Evolutionary conservation across 2,113 vertebrate genomes (phyloP).

Genomic region (Albula goreensis): DNA sequence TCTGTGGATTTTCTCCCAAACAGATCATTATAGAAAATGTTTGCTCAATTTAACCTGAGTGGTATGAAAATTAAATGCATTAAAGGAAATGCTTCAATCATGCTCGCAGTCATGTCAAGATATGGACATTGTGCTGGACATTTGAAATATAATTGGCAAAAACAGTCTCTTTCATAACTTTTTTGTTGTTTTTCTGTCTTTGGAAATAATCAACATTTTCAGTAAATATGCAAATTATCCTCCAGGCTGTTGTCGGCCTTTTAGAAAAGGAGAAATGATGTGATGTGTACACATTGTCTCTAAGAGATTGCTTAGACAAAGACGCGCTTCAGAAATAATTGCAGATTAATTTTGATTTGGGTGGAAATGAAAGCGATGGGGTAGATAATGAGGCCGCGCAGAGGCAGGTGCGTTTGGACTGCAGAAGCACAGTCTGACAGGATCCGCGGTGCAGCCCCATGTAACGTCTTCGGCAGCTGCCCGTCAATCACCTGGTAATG

Average conservation of each 20-base stretch:
- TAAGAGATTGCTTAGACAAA: slow-evolving; percentile 3
- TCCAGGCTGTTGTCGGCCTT: slow-evolving; percentile 5
- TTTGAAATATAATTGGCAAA: not conserved
- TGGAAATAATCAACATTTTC: slow-evolving; percentile 8
- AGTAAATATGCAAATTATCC: not conserved
- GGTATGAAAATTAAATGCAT: not conserved
- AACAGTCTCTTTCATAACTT: not conserved
- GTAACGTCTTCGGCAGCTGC: not conserved
- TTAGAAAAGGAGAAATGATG: slow-evolving; percentile 14
- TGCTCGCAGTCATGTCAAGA: slow-evolving; percentile 13
- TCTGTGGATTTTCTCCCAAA: not conserved
- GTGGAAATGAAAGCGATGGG: slow-evolving; percentile 17
- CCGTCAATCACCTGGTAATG: slow-evolving; percentile 34
- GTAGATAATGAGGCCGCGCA: slow-evolving; percentile 3
- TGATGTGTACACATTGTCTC: not conserved
- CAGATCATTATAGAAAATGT: slow-evolving; percentile 9
- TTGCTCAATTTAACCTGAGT: slow-evolving; percentile 24
- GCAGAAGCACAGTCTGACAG: not conserved
- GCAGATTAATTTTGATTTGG: slow-evolving; percentile 16
- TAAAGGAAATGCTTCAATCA: slow-evolving; percentile 14
- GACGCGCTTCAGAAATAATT: slow-evolving; percentile 9
- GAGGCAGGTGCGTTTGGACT: not conserved
- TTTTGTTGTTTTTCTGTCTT: slow-evolving; percentile 3
- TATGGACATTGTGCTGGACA: not conserved
- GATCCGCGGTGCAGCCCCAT: not conserved